Evolutionary conservation across 1,140 invertebrate species (phyloP), one percentile per base, ranked within the genome.

Genomic region (Drosophila mayri): DNA sequence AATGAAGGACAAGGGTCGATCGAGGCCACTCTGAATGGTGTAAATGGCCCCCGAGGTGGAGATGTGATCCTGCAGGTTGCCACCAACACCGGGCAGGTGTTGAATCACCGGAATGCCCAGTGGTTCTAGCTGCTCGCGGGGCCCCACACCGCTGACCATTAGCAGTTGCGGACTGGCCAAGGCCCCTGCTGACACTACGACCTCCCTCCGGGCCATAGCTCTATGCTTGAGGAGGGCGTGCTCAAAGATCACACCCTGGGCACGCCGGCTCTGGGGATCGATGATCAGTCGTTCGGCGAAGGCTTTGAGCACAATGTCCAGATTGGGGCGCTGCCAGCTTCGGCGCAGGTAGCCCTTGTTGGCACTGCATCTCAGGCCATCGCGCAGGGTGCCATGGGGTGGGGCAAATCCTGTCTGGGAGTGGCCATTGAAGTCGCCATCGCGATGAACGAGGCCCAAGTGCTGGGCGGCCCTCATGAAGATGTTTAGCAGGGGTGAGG

Each of bases 351-450:
- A 98, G 0, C 95, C 97, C 92, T 96, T 96, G 3, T 97, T 95
- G 4, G 96, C 95, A 75, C 96, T 98, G 92, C 97, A 98, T 25
- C 97, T 94, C 6, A 97, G 93, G 0, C 98, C 98, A 55, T 98
- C 94, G n/a, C 95, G 93, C 16, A 98, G 91, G 0, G 97, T 98
- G 37, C 94, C 97, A 87, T 97, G 96, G 0, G 96, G 94, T 32
- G 94, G 92, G 0, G 95, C 94, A 78, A 97, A 96, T 60, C 97
- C 96, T 30, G 94, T 95, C 92, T 97, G 96, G 18, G 86, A 95
- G 41, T 94, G 94, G 6, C 97, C 96, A 88, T 98, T 98, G 16
- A 96, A 94, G 81, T 98, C 97, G 2, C 94, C 86, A 2, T 94
- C 94, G 49, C 93, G 92, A 88, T 97, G 95, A 40, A 18, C 68